Evolutionary conservation across 2,797 vertebrate genomes (phyloP), one percentile per base, ranked within the genome.

Genomic region (Caiman crocodilus): DNA sequence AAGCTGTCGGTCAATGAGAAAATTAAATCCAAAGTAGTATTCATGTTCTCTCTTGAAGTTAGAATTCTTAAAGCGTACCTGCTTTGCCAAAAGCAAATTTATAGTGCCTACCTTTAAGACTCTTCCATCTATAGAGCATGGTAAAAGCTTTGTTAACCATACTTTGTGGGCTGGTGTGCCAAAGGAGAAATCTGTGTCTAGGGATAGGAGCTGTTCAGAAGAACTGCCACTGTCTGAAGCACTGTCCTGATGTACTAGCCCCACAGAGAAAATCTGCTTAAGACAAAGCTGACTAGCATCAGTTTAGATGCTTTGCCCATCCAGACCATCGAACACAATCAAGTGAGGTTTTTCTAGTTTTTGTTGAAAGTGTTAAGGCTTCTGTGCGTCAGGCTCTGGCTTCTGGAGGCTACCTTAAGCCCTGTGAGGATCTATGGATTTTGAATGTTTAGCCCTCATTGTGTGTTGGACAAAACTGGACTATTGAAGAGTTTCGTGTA

Each of bases 271-370:
- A 82, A 32, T 30, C 87, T 21, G 1, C 30, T 90, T 16, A 0
- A 0, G 67, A 84, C 20, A 76, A 83, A 85, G 82, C 6, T 93
- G 90, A 64, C 55, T 55, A 89, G 61, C 82, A 25, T 87, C 0
- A 0, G 7, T 76, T 76, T 63, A 79, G 82, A 20, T 80, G 28
- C 79, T 61, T 10, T 93, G 32, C 35, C 93, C 90, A 94, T 87
- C 90, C 85, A n/a, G 2, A 0, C 3, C 59, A 84, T 91, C 94
- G 83, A 93, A 76, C 85, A 61, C 6, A 0, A 74, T 91, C 82
- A 94, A 94, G 56, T 42, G 15, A 55, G 35, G 58, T 84, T 92
- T 94, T 83, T 65, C 17, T 50, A 71, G 69, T 25, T 84, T 84
- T 80, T 61, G 59, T 76, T 82, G 58, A 28, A 73, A 58, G 84